Percentiles rank a stretch among this genome's conserved stretches.
phyloP scores from a whole-genome alignment of 2,113 vertebrate genomes.

The Leptobrachium leishanense region DNA sequence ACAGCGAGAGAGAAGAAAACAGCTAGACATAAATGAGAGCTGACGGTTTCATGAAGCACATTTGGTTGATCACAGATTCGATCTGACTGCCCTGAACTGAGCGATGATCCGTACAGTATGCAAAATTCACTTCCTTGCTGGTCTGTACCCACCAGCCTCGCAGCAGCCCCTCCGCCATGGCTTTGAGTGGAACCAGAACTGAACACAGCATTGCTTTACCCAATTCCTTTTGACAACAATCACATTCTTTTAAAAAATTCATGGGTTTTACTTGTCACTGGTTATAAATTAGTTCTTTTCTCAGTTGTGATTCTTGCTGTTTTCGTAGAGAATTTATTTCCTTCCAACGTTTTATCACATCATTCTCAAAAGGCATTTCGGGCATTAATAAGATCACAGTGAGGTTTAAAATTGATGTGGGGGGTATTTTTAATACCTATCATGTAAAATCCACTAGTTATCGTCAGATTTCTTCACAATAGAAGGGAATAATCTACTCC shows the following conservation, averaged over 20 bases:
- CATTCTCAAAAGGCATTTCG: conserved; percentile 45
- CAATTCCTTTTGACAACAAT: conserved; percentile 95
- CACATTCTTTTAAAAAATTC: conserved; percentile 88
- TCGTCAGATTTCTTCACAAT: background rate
- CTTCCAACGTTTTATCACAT: background rate
- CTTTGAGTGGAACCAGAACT: conserved; percentile 87
- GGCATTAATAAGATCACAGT: rapidly evolving
- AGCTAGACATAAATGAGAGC: conserved; percentile 92
- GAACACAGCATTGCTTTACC: conserved; percentile 76
- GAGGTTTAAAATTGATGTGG: conserved; percentile 46
- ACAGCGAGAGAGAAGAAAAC: conserved; percentile 84
- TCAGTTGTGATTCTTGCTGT: conserved; percentile 39
- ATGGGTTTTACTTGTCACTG: conserved; percentile 83
- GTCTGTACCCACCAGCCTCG: conserved; percentile 94
- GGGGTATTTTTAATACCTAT: conserved; percentile 16
- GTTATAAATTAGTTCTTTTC: conserved; percentile 72
- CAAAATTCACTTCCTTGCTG: conserved; percentile 93
- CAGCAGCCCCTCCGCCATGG: conserved; percentile 81
- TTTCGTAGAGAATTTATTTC: conserved; percentile 46
- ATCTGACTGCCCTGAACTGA: conserved; percentile 97
- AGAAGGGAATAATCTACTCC: background rate
- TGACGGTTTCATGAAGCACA: conserved; percentile 98
- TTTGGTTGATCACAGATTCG: conserved; percentile 92
- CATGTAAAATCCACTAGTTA: background rate
- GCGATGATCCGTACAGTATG: conserved; percentile 99